Conservation (phyloP, 1,140 invertebrate genomes). For the Brachionus paranguensis region DNA sequence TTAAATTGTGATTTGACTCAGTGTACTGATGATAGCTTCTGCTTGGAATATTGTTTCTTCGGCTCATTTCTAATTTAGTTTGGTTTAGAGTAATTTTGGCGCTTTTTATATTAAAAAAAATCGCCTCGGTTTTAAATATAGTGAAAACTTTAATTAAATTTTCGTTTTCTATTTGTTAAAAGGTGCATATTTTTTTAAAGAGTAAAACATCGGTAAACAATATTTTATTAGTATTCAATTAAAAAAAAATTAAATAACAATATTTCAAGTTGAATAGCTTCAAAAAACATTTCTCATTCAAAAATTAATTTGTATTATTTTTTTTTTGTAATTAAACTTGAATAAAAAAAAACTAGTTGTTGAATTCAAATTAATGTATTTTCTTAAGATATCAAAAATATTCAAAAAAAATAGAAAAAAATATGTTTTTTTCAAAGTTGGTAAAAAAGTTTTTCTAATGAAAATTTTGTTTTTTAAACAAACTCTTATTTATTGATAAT, state of each 20-base stretch:
- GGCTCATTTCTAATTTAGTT: neutral
- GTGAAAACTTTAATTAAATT: neutral
- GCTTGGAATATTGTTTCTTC: neutral
- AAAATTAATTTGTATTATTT: neutral
- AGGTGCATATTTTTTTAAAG: neutral
- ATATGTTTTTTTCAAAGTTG: neutral
- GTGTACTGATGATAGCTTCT: neutral
- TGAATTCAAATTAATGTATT: neutral
- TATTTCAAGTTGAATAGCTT: neutral
- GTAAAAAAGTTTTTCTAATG: neutral
- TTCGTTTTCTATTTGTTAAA: neutral
- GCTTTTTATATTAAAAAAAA: neutral
- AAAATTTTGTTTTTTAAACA: neutral
- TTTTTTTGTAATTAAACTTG: neutral
- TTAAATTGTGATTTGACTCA: neutral
- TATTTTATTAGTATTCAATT: neutral
- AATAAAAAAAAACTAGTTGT: neutral
- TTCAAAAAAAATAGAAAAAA: neutral
- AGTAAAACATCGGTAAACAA: neutral
- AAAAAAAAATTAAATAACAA: neutral
- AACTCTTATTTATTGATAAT: neutral
- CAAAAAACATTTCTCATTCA: neutral
- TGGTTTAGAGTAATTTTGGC: neutral
- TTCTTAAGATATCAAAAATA: neutral
- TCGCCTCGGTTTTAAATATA: neutral